These are phyloP conservation scores for Microtus ochrogaster DNA, from an alignment of 2,113 vertebrate genomes.

Conservation along the genomic window DNA sequence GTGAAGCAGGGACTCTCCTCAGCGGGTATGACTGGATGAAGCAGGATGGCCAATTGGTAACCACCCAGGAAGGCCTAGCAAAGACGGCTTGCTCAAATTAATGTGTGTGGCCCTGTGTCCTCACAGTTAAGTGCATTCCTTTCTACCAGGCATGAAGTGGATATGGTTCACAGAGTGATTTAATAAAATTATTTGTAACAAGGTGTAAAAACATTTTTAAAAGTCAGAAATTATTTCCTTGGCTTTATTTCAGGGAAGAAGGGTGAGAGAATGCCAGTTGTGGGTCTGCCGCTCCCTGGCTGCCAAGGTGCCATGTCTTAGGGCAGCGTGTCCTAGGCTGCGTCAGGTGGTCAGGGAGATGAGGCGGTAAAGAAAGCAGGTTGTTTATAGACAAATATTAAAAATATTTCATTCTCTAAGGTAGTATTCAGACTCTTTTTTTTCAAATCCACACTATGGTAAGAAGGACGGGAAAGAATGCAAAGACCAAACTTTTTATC, in stretches of 20 bases:
- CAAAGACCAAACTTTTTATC: constrained; percentile 28
- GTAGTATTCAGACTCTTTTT: constrained; percentile 18
- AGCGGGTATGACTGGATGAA: not conserved
- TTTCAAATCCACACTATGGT: not conserved
- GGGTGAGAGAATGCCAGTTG: not conserved
- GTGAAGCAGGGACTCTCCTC: too few species aligned
- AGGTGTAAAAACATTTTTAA: not conserved
- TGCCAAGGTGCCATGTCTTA: not conserved
- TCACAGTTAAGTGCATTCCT: not conserved
- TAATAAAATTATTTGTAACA: not conserved
- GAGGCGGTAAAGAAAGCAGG: not conserved
- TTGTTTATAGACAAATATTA: constrained; percentile 13
- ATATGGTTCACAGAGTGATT: not conserved
- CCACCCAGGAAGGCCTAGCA: not conserved
- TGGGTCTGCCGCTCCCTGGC: too few species aligned
- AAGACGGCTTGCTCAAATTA: not conserved
- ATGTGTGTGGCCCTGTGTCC: not conserved
- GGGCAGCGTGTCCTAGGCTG: not conserved
- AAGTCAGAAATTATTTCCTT: not conserved
- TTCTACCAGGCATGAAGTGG: not conserved
- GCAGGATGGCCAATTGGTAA: not conserved
- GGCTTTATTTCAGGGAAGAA: not conserved
- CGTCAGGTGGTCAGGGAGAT: not conserved
- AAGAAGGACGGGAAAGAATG: not conserved
- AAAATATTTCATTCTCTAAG: constrained; percentile 30